A percentile compares a stretch with the other conserved stretches of the same genome.
These are phyloP conservation scores for Haliclona indistincta DNA, from an alignment of 37 sponge, comb jelly and placozoan genomes.

Conservation along the genomic window DNA sequence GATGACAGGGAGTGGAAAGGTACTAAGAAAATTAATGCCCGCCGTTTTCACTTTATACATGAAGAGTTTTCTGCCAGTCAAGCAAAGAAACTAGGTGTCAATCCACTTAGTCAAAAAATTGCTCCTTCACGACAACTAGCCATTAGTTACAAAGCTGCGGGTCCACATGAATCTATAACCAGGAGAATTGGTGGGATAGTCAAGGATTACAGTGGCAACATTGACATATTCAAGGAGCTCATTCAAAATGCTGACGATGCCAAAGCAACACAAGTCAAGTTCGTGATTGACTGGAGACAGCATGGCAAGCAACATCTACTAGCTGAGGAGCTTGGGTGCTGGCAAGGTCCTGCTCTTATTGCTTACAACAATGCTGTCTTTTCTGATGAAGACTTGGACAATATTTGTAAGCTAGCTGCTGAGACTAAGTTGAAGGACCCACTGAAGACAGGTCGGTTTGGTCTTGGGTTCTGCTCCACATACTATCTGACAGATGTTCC, in stretches of 20 bases:
- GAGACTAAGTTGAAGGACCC: slow-evolving; percentile 69
- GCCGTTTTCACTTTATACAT: slow-evolving; percentile 42
- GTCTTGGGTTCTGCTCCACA: slow-evolving; percentile 78
- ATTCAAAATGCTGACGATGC: slow-evolving; percentile 96
- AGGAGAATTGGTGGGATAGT: slow-evolving; percentile 56
- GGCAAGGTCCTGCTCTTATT: slow-evolving; percentile 88
- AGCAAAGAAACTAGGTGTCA: slow-evolving; percentile 49
- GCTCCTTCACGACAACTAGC: slow-evolving; percentile 40
- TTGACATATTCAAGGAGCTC: slow-evolving; percentile 83
- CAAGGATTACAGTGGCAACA: slow-evolving; percentile 62
- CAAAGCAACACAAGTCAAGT: slow-evolving; percentile 67
- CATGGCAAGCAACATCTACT: slow-evolving; percentile 49
- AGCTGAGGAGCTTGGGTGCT: slow-evolving; percentile 52
- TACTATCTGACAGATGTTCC: slow-evolving; percentile 85
- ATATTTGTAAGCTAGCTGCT: slow-evolving; percentile 73
- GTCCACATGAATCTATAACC: slow-evolving; percentile 65
- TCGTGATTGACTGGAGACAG: slow-evolving; percentile 76
- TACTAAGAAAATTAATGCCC: not conserved
- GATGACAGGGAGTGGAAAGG: slow-evolving; percentile 64
- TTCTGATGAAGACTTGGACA: too few relatives aligned
- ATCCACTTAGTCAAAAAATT: slow-evolving; percentile 48
- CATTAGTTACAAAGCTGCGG: slow-evolving; percentile 21
- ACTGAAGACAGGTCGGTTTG: slow-evolving; percentile 82
- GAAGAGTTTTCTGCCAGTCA: slow-evolving; percentile 22
- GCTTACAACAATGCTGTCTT: too few relatives aligned